A percentile compares a stretch with the other conserved stretches of the same genome.
Evolutionary conservation across 1,140 invertebrate genomes (phyloP).

Genomic region (Parapsyche elsis): DNA sequence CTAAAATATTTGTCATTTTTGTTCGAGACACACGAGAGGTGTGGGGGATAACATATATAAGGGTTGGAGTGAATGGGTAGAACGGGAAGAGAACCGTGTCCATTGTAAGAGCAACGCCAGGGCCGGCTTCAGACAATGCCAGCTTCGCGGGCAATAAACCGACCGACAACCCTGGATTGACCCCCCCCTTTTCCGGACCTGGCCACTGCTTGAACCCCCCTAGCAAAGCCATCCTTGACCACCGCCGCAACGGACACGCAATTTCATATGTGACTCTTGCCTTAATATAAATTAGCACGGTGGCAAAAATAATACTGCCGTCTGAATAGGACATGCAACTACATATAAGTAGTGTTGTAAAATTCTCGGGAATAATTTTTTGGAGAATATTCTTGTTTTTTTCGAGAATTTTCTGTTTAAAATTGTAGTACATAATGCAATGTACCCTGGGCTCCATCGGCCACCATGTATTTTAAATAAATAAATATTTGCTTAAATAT

Average conservation of each 20-base stretch:
- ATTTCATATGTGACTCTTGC: background rate
- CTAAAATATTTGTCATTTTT: constrained; percentile 32
- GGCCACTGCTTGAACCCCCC: background rate
- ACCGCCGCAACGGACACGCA: constrained; percentile 5
- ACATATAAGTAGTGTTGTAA: too few species aligned
- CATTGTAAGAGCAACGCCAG: background rate
- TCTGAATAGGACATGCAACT: too few species aligned
- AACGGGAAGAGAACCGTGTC: background rate
- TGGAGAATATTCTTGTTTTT: too few species aligned
- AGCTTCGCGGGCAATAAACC: constrained; percentile 14
- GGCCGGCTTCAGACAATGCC: background rate
- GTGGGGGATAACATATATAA: too few species aligned
- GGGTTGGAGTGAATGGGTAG: too few species aligned
- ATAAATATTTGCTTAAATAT: too few species aligned
- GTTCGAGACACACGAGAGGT: background rate
- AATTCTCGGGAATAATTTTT: too few species aligned
- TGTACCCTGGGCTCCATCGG: too few species aligned
- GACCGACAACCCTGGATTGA: background rate
- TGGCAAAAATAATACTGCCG: background rate
- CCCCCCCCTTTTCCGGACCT: background rate
- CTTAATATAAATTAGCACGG: background rate
- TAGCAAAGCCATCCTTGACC: constrained; percentile 20
- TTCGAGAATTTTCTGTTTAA: too few species aligned
- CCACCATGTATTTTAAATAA: too few species aligned
- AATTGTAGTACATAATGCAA: too few species aligned